Evolutionary conservation across 2,888 invertebrate genomes (phyloP), one percentile per base, ranked within the genome.

Genomic region (Parasteatoda lunata): DNA sequence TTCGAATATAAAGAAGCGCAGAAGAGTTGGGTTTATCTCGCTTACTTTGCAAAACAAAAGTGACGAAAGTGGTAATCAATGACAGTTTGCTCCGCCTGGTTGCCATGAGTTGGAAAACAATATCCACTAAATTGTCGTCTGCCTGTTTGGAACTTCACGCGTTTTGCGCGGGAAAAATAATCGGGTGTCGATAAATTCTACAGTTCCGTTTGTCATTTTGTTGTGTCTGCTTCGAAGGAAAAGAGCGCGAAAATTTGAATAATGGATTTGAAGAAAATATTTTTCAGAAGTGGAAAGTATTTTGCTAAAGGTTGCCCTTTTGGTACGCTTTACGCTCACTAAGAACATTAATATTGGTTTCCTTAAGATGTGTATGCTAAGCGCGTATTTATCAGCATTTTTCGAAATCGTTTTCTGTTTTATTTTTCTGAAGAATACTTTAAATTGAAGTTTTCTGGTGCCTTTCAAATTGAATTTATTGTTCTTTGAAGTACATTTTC

Each of bases 51-150:
- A 85, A 85, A 85, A 85, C 84, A 79, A 73, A 78, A 78, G 78
- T 78, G 73, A 71, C 68, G 77, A 86, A 80, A 86, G 80, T 69
- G 85, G 85, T 86, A 86, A 86, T 86, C 85, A 86, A 86, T 86
- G 85, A 68, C 65, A 66, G 45, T 51, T 13, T 69, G 69, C 77
- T 69, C 69, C 77, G 51, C 77, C 77, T 77, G 77, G 77, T 45
- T 68, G 77, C 52, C n/a, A 52, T 15, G 45, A 15, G 52, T 15
- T 51, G 68, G 77, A 77, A 77, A 69, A 77, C 77, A 77, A 77
- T 77, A 77, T 77, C 77, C 69, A 15, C 15, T 45, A 69, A 77
- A 77, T 52, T 77, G 77, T 77, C 77, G 51, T 45, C 30, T 45
- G 66, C n/a, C 66, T 4, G 6, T 68, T 15, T 30, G 8, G 45